Conservation (phyloP, 2,888 invertebrate genomes). For the Thereva unica region DNA sequence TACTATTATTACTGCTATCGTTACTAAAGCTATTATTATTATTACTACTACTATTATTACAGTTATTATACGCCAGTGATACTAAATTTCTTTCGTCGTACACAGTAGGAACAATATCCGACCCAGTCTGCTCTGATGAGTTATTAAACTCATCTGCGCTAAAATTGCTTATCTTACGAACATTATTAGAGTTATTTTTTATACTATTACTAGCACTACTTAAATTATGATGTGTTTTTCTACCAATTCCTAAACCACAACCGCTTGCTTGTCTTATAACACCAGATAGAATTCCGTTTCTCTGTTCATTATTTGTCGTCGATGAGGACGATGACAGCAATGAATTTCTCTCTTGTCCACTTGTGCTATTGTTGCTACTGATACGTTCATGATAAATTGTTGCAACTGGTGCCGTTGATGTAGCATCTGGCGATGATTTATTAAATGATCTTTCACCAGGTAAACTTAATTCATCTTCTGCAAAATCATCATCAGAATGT, state of each 20-base stretch:
- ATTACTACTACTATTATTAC: slow-evolving; percentile 43
- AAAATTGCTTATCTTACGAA: slow-evolving; percentile 42
- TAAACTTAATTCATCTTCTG: slow-evolving; percentile 77
- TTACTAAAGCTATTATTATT: slow-evolving; percentile 40
- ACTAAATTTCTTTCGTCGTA: slow-evolving; percentile 41
- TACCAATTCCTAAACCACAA: slow-evolving; percentile 38
- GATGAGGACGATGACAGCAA: slow-evolving; percentile 56
- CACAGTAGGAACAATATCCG: slow-evolving; percentile 40
- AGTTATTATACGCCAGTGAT: slow-evolving; percentile 44
- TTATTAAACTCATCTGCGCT: slow-evolving; percentile 43
- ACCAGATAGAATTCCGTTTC: slow-evolving; percentile 44
- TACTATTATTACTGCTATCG: slow-evolving; percentile 11
- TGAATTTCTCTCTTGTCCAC: slow-evolving; percentile 53
- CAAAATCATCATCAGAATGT: slow-evolving; percentile 82
- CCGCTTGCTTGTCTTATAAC: slow-evolving; percentile 47
- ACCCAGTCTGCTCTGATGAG: slow-evolving; percentile 42
- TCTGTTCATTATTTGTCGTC: slow-evolving; percentile 43
- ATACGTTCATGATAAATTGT: slow-evolving; percentile 49
- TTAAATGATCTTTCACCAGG: slow-evolving; percentile 59
- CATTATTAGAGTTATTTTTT: slow-evolving; percentile 26
- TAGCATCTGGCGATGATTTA: slow-evolving; percentile 47
- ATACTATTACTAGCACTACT: slow-evolving; percentile 42
- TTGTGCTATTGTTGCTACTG: slow-evolving; percentile 39
- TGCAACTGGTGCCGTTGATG: slow-evolving; percentile 44
- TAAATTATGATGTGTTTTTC: slow-evolving; percentile 23